A percentile compares a stretch with the other conserved stretches of the same genome.
phyloP scores from a whole-genome alignment of 2,888 invertebrate species.

The Tanypteryx hageni region DNA sequence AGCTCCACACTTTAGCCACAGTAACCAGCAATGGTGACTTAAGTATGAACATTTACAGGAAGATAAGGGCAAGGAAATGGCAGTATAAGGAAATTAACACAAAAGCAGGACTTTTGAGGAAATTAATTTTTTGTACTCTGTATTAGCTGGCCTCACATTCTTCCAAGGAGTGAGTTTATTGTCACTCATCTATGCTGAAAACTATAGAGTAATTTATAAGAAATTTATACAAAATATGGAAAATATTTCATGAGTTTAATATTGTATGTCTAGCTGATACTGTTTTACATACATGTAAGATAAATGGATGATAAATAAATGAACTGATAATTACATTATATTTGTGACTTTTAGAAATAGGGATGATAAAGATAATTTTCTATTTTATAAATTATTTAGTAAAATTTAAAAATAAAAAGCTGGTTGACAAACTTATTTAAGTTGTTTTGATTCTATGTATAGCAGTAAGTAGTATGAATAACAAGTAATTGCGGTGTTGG shows the following conservation, averaged over 20 bases:
- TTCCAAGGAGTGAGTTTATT: neutral
- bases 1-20: conserved; percentile 54
- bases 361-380: no score
- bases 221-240: neutral
- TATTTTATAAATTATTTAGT: neutral
- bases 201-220: neutral
- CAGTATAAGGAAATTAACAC: neutral
- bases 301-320: neutral
- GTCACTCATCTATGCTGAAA: neutral
- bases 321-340: neutral
- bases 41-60: conserved; percentile 51
- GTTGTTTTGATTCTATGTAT: no score
- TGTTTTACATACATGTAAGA: neutral
- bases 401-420: neutral
- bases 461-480: no score
- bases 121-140: neutral
- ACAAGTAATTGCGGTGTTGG: no score
- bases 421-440: no score
- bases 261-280: neutral
- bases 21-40: neutral
- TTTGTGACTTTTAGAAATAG: no score
- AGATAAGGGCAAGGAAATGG: neutral
- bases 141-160: neutral
- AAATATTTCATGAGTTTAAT: neutral
- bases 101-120: neutral